Conservation (phyloP, 2,888 invertebrate species). For the Platycnemis pennipes region DNA sequence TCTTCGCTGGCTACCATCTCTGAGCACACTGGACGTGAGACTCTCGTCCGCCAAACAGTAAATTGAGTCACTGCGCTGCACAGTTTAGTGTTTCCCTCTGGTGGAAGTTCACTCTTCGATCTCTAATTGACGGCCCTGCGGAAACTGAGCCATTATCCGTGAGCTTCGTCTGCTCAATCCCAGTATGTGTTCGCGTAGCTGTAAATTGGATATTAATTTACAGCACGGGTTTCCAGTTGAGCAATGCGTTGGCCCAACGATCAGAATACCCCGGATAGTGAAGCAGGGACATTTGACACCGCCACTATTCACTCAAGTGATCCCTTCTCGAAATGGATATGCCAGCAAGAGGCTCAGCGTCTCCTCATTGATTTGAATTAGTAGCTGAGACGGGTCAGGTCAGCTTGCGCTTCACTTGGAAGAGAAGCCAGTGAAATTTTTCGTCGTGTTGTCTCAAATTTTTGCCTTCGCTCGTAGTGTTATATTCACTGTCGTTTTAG, state of each 20-base stretch:
- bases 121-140: background rate
- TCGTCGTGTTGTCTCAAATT: too few species aligned
- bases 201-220: conserved; percentile 1
- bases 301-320: background rate
- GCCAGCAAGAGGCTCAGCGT: too few species aligned
- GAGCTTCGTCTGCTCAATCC: background rate
- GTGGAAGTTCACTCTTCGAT: background rate
- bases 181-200: background rate
- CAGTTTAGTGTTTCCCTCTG: background rate
- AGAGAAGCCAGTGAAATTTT: too few species aligned
- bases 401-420: too few species aligned
- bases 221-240: background rate
- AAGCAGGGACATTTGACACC: background rate
- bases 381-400: too few species aligned
- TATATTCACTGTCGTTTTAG: too few species aligned
- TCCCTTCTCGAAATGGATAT: background rate
- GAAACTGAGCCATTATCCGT: background rate
- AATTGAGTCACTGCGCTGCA: background rate
- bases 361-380: too few species aligned
- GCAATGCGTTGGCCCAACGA: background rate
- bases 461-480: too few species aligned
- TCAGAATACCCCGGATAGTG: background rate
- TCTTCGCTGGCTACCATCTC: background rate
- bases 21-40: background rate
- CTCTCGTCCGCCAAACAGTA: background rate